A percentile compares a stretch with the other conserved stretches of the same genome.
phyloP scores from a whole-genome alignment of 2,113 vertebrate genomes.

The Pachypanchax playfairii region DNA sequence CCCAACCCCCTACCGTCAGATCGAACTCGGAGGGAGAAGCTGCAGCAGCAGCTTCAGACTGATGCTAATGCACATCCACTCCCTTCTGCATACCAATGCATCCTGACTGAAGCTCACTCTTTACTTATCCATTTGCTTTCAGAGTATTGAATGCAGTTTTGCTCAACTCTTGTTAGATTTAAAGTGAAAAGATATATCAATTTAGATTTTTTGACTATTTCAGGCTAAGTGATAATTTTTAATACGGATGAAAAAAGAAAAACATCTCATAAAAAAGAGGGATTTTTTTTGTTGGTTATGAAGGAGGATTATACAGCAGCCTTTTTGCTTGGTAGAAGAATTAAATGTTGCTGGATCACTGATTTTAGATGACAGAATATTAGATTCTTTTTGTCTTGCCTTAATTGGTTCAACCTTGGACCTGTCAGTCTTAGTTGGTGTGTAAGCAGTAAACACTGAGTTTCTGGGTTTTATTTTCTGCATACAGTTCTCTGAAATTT shows the following conservation, averaged over 20 bases:
- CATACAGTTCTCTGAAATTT: constrained; percentile 54
- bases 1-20: constrained; percentile 69
- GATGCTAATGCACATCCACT: constrained; percentile 81
- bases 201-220: constrained; percentile 31
- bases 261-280: constrained; percentile 11
- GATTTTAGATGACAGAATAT: constrained; percentile 76
- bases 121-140: constrained; percentile 69
- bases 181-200: constrained; percentile 22
- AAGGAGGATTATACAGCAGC: constrained; percentile 32
- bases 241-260: neutral
- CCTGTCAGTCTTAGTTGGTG: constrained; percentile 78
- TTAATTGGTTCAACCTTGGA: constrained; percentile 82
- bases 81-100: constrained; percentile 81
- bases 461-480: constrained; percentile 64
- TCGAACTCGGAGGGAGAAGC: constrained; percentile 73
- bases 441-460: constrained; percentile 50
- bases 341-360: constrained; percentile 68
- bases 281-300: constrained; percentile 27
- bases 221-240: constrained; percentile 15
- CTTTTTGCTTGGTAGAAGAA: constrained; percentile 56
- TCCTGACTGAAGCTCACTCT: constrained; percentile 68
- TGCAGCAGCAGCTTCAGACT: constrained; percentile 75
- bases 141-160: constrained; percentile 64
- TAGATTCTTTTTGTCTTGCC: constrained; percentile 71
- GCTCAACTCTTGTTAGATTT: constrained; percentile 52